phyloP scores from a whole-genome alignment of 2,888 invertebrate species.

The Stramonita haemastoma region DNA sequence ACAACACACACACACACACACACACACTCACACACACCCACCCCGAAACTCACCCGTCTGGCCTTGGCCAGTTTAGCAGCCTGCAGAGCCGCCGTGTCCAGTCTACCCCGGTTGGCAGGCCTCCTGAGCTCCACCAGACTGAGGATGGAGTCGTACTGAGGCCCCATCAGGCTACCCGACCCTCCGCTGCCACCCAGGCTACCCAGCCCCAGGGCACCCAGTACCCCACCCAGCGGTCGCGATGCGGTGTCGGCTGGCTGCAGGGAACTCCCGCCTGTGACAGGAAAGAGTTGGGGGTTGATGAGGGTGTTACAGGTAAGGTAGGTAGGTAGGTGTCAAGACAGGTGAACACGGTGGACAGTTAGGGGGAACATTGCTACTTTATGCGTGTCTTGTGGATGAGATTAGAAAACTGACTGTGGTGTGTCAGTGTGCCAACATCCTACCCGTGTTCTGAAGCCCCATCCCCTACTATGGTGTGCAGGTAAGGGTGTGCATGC shows the following conservation, averaged over 20 bases:
- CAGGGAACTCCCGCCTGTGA: conserved; percentile 35
- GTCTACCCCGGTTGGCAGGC: conserved; percentile 31
- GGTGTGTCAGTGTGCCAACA: too few species aligned
- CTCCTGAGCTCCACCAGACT: conserved; percentile 48
- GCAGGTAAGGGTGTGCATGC: too few species aligned
- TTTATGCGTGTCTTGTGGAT: too few species aligned
- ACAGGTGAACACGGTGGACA: too few species aligned
- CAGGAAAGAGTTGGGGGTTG: background rate
- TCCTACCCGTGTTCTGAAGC: too few species aligned
- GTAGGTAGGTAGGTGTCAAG: too few species aligned
- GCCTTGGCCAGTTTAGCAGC: conserved; percentile 47
- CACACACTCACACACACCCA: background rate
- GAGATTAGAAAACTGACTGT: too few species aligned
- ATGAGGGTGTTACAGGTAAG: too few species aligned
- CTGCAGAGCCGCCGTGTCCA: conserved; percentile 32
- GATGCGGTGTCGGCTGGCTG: background rate
- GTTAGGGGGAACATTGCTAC: too few species aligned
- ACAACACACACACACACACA: background rate
- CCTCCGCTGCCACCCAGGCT: background rate
- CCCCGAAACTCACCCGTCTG: conserved; percentile 47
- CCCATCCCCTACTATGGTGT: too few species aligned
- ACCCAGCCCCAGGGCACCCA: background rate
- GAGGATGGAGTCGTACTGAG: conserved; percentile 43
- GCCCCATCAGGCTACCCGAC: background rate
- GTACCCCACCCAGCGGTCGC: background rate